These are phyloP conservation scores for Bursaphelenchus mucronatus DNA, from an alignment of 1,140 invertebrate genomes.

Conservation along the genomic window DNA sequence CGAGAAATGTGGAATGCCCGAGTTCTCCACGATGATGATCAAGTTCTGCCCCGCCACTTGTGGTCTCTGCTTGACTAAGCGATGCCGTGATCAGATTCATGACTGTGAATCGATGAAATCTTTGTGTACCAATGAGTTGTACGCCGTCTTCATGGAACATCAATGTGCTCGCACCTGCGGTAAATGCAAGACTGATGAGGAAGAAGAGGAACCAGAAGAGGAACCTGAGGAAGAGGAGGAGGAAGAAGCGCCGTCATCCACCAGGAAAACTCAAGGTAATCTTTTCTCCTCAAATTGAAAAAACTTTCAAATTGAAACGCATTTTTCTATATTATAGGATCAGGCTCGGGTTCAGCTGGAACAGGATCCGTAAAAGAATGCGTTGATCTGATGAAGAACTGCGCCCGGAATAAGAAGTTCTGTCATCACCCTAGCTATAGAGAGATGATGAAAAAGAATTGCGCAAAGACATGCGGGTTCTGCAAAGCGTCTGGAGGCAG, in stretches of 20 bases:
- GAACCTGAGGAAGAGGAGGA: constrained; percentile 21
- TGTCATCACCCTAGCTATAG: constrained; percentile 42
- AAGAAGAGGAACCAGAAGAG: constrained; percentile 28
- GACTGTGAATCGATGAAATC: constrained; percentile 47
- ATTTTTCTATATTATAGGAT: constrained; percentile 13
- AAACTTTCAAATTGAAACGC: background rate
- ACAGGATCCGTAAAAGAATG: constrained; percentile 10
- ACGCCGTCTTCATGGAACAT: constrained; percentile 48
- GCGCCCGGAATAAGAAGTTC: constrained; percentile 43
- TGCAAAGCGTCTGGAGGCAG: constrained; percentile 23
- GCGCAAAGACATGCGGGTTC: constrained; percentile 43
- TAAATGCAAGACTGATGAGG: constrained; percentile 41
- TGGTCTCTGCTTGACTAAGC: constrained; percentile 43
- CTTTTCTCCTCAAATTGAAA: background rate
- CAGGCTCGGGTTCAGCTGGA: constrained; percentile 14
- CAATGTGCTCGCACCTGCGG: constrained; percentile 43
- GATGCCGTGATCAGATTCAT: constrained; percentile 43
- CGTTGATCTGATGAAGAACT: constrained; percentile 48
- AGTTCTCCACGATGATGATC: constrained; percentile 46
- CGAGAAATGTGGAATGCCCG: constrained; percentile 32
- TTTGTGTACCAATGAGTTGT: constrained; percentile 46
- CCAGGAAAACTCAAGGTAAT: background rate
- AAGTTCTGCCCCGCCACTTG: constrained; percentile 52
- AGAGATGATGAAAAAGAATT: constrained; percentile 46
- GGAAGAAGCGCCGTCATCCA: constrained; percentile 17